A percentile compares a stretch with the other conserved stretches of the same genome.
Evolutionary conservation across 2,113 vertebrate genomes (phyloP).

Genomic region (Etia nguti): DNA sequence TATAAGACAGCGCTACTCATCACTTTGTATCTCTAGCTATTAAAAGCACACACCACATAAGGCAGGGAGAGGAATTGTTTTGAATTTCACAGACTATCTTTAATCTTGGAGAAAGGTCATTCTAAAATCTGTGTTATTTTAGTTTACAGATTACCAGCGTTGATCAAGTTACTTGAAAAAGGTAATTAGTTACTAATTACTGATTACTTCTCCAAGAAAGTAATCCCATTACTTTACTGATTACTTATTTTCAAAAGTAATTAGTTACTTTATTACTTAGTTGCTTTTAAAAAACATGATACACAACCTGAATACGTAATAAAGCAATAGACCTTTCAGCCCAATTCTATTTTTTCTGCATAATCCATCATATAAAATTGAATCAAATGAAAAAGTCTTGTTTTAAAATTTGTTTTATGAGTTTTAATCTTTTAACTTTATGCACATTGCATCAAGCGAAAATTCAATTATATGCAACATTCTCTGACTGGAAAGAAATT

Average conservation of each 20-base stretch:
- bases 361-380: neutral
- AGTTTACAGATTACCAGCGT: neutral
- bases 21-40: neutral
- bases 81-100: neutral
- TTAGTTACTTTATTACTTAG: neutral
- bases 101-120: neutral
- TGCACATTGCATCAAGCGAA: neutral
- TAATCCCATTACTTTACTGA: neutral
- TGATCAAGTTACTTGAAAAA: neutral
- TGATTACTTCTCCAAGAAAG: neutral
- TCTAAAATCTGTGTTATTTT: neutral
- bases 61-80: neutral
- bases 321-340: neutral
- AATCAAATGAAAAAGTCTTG: neutral
- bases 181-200: neutral
- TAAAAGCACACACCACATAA: neutral
- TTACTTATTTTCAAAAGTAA: neutral
- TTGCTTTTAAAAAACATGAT: neutral
- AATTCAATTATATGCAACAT: neutral
- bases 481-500: neutral
- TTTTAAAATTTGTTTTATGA: neutral
- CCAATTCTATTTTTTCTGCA: neutral
- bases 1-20: fast-evolving
- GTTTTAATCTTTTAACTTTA: neutral
- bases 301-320: neutral